A percentile compares a stretch with the other conserved stretches of the same genome.
Evolutionary conservation across 2,797 vertebrate genomes (phyloP).

Genomic region (Falco cherrug): DNA sequence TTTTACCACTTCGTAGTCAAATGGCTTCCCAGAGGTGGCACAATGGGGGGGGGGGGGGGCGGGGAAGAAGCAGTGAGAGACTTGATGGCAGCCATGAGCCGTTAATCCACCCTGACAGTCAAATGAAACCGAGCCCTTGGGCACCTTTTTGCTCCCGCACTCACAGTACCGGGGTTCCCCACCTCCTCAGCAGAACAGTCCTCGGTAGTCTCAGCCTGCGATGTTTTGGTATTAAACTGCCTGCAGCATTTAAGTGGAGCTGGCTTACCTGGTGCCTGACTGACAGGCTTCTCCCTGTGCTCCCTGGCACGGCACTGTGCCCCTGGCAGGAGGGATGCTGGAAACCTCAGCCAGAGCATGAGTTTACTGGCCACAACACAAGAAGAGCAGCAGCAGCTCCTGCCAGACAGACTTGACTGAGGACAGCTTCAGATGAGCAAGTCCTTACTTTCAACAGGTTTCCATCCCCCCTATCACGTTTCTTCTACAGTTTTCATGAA

Average conservation of each 20-base stretch:
- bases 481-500: not conserved
- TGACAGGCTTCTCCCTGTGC: not conserved
- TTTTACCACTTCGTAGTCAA: not conserved
- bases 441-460: not conserved
- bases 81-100: not conserved
- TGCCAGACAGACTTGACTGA: not conserved
- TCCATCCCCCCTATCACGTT: not conserved
- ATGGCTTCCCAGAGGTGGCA: not conserved
- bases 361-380: not conserved
- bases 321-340: not conserved
- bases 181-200: not conserved
- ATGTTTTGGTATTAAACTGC: not conserved
- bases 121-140: not conserved
- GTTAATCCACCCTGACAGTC: not conserved
- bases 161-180: rapidly evolving
- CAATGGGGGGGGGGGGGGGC: not conserved
- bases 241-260: rapidly evolving
- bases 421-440: not conserved
- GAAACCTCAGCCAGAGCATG: not conserved
- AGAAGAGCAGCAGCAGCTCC: not conserved
- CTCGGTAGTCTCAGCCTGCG: not conserved
- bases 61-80: not conserved
- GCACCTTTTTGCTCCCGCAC: not conserved
- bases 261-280: not conserved
- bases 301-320: not conserved